Conservation (phyloP, 1,140 invertebrate species). For the Neoseiulus cucumeris region DNA sequence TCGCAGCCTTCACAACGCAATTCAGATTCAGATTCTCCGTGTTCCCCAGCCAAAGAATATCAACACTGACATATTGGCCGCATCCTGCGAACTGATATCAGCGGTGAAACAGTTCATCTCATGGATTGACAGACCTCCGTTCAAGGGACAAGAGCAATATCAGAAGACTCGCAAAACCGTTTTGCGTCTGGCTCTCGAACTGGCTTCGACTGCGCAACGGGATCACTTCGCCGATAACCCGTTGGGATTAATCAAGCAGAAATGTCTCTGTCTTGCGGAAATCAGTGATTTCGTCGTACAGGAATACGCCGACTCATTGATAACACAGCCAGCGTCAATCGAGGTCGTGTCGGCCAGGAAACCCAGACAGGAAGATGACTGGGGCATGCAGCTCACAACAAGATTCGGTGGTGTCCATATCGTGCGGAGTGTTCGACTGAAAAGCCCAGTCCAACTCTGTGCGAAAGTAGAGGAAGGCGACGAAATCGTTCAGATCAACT, state of each 20-base stretch:
- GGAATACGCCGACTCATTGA: slow-evolving; percentile 62
- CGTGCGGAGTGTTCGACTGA: slow-evolving; percentile 25
- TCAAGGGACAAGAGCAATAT: slow-evolving; percentile 45
- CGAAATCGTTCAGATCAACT: slow-evolving; percentile 78
- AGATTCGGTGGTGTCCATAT: slow-evolving; percentile 26
- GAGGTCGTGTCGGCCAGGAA: slow-evolving; percentile 71
- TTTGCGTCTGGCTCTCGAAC: slow-evolving; percentile 53
- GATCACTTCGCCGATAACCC: slow-evolving; percentile 65
- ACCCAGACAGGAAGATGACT: slow-evolving; percentile 43
- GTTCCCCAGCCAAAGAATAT: not conserved
- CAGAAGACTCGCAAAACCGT: slow-evolving; percentile 43
- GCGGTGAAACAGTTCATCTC: slow-evolving; percentile 12
- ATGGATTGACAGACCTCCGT: slow-evolving; percentile 22
- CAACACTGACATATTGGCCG: not conserved
- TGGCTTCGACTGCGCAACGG: slow-evolving; percentile 62
- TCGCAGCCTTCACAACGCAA: slow-evolving; percentile 45
- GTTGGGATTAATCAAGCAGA: slow-evolving; percentile 36
- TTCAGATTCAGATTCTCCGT: slow-evolving; percentile 28
- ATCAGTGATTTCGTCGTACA: slow-evolving; percentile 69
- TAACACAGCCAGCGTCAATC: slow-evolving; percentile 66
- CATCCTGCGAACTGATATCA: slow-evolving; percentile 14
- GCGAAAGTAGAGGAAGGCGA: slow-evolving; percentile 77
- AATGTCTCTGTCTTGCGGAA: slow-evolving; percentile 45
- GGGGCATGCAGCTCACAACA: slow-evolving; percentile 29
- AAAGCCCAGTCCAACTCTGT: slow-evolving; percentile 41